phyloP scores from a whole-genome alignment of 2,888 invertebrate species.

The Spicauda simplicius region DNA sequence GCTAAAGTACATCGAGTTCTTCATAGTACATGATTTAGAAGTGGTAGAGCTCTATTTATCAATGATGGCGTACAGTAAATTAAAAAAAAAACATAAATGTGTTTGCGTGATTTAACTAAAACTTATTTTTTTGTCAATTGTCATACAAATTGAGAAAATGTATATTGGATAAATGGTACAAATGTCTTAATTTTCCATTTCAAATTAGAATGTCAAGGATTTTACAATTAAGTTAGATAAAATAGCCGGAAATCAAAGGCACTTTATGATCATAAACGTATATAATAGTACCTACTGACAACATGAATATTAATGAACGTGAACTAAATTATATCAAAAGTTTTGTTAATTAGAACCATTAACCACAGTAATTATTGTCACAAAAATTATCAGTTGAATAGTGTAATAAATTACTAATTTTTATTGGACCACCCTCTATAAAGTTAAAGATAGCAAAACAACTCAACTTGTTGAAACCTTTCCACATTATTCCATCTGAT shows the following conservation, averaged over 20 bases:
- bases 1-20: no score
- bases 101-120: no score
- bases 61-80: no score
- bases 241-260: constrained; percentile 14
- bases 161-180: background rate
- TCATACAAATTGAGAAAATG: no score
- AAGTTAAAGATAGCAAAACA: background rate
- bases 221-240: constrained; percentile 19
- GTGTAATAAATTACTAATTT: background rate
- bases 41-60: no score
- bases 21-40: no score
- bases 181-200: background rate
- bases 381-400: background rate
- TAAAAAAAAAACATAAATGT: no score
- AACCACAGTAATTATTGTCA: background rate
- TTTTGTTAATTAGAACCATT: background rate
- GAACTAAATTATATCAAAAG: background rate
- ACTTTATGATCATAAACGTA: constrained; percentile 13
- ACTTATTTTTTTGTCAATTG: no score
- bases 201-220: constrained; percentile 25
- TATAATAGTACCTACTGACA: constrained; percentile 7
- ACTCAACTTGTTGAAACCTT: background rate
- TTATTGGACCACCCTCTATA: background rate
- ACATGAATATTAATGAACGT: constrained; percentile 1
- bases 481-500: background rate